These are phyloP conservation scores for Lytechinus pictus DNA, from an alignment of 35 echinoderm and acorn worm genomes.

Conservation along the genomic window DNA sequence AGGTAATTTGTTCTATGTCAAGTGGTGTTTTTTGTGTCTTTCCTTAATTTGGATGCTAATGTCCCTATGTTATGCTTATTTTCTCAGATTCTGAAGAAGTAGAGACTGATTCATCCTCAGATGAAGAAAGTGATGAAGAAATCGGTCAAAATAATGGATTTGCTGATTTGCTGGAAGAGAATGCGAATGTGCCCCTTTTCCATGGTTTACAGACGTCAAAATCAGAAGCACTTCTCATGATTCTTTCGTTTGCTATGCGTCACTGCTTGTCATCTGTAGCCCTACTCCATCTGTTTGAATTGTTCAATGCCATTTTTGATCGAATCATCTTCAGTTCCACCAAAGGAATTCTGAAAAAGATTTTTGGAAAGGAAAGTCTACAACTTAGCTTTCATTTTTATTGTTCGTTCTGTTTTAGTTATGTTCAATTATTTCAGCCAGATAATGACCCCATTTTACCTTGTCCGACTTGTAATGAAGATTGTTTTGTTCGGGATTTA, in stretches of 20 bases:
- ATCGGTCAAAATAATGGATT: too few species aligned
- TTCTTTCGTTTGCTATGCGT: conserved; percentile 68
- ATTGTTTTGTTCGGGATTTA: conserved; percentile 52
- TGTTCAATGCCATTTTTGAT: conserved; percentile 62
- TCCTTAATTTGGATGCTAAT: too few species aligned
- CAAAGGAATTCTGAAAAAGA: conserved; percentile 47
- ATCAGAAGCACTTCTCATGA: conserved; percentile 63
- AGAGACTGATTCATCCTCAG: too few species aligned
- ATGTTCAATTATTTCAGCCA: background rate
- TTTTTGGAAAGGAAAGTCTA: conserved; percentile 33
- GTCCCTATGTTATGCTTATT: too few species aligned
- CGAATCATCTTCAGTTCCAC: conserved; percentile 31
- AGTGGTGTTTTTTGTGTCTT: too few species aligned
- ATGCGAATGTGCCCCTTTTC: background rate
- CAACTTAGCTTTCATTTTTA: conserved; percentile 63
- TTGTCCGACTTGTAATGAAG: conserved; percentile 62
- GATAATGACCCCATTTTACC: background rate
- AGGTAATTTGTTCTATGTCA: too few species aligned
- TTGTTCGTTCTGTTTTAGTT: conserved; percentile 13
- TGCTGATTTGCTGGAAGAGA: too few species aligned
- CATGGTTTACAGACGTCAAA: conserved; percentile 41
- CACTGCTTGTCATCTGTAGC: conserved; percentile 51
- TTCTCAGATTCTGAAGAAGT: too few species aligned
- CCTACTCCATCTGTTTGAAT: conserved; percentile 47
- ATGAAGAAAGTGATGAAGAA: too few species aligned